Evolutionary conservation across 1,140 invertebrate species (phyloP).

Genomic region (Steinernema feltiae): DNA sequence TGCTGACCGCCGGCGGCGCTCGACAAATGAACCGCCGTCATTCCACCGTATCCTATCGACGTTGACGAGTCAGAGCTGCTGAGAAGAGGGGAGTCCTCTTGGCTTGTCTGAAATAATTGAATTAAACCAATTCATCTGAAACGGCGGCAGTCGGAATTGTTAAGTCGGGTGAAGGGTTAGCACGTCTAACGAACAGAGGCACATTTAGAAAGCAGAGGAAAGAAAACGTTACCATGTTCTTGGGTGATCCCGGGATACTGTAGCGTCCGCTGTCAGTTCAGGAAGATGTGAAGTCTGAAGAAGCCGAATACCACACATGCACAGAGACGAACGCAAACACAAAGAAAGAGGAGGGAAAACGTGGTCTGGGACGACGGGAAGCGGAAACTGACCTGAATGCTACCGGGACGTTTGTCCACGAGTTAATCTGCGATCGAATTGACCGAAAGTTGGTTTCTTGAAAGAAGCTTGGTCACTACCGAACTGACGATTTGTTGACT

Average conservation of each 20-base stretch:
- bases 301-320: background rate
- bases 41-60: background rate
- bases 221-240: too few species aligned
- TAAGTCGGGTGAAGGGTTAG: too few species aligned
- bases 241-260: too few species aligned
- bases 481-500: constrained; percentile 13
- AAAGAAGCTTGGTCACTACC: background rate
- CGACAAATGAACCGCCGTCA: constrained; percentile 6
- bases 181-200: too few species aligned
- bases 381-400: background rate
- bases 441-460: background rate
- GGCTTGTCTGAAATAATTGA: background rate
- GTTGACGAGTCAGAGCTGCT: background rate
- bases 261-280: too few species aligned
- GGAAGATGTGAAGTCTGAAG: background rate
- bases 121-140: too few species aligned
- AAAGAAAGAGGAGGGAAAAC: background rate
- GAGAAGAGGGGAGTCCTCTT: background rate
- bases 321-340: background rate
- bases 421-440: background rate
- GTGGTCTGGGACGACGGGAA: background rate
- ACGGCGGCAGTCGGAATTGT: too few species aligned
- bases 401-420: too few species aligned
- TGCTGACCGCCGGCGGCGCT: constrained; percentile 7
- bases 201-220: too few species aligned